Conservation (phyloP, 2,888 invertebrate species). For the Dioctria rufipes region DNA sequence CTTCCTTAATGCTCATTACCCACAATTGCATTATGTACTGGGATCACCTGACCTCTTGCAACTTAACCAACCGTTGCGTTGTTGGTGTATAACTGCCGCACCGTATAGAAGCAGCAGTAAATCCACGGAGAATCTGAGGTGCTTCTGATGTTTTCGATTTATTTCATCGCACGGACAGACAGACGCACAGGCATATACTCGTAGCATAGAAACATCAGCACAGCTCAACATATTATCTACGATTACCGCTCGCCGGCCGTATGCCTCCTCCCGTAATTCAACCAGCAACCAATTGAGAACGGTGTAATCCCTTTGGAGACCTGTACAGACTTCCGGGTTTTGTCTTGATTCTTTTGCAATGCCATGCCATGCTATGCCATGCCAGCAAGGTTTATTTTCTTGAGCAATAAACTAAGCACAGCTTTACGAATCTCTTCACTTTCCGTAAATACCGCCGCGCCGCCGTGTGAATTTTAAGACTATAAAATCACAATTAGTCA, state of each 20-base stretch:
- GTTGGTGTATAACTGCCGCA: neutral
- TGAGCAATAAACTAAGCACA: neutral
- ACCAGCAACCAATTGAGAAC: constrained; percentile 25
- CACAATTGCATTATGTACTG: constrained; percentile 42
- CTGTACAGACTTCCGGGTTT: constrained; percentile 28
- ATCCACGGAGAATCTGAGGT: constrained; percentile 23
- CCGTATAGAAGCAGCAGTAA: constrained; percentile 9
- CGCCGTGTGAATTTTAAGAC: constrained; percentile 31
- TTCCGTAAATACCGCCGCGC: constrained; percentile 12
- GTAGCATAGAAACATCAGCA: neutral
- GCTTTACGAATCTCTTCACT: constrained; percentile 22
- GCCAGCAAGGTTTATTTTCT: constrained; percentile 25
- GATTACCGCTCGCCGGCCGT: neutral
- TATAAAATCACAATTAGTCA: constrained; percentile 33
- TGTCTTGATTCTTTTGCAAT: constrained; percentile 7
- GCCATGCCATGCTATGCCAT: neutral
- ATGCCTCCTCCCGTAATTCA: neutral
- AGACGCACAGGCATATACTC: neutral
- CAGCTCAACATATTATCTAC: neutral
- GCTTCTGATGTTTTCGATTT: constrained; percentile 47
- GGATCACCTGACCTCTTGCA: constrained; percentile 46
- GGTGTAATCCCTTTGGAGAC: constrained; percentile 36
- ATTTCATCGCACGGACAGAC: constrained; percentile 2
- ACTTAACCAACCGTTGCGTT: constrained; percentile 34
- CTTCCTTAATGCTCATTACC: constrained; percentile 38